Conservation (phyloP, 2,888 invertebrate genomes). For the Idaea aversata region DNA sequence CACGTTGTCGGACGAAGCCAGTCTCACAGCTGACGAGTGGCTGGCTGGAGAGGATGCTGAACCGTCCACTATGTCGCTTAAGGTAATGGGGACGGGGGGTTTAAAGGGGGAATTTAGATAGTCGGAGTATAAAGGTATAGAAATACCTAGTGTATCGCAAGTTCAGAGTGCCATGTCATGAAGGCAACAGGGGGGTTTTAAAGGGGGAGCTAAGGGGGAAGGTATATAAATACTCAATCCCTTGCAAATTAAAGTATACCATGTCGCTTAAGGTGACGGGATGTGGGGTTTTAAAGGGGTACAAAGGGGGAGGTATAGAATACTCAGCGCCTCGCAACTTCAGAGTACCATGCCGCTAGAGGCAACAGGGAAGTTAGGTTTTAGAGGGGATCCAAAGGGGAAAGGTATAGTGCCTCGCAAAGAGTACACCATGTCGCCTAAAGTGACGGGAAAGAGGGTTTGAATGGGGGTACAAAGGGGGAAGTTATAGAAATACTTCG, state of each 20-base stretch:
- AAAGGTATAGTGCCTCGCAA: no score
- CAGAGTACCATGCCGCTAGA: no score
- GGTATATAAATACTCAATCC: background rate
- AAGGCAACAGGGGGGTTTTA: background rate
- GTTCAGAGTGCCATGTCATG: background rate
- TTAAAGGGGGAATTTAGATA: background rate
- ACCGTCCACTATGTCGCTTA: slow-evolving; percentile 94
- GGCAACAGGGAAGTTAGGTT: no score
- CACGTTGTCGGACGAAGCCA: slow-evolving; percentile 94
- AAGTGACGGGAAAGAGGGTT: no score
- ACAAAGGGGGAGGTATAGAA: background rate
- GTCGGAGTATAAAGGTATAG: background rate
- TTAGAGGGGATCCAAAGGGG: no score
- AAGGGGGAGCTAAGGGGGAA: background rate
- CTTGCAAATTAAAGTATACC: background rate
- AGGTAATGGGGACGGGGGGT: slow-evolving; percentile 78
- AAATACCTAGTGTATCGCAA: no score
- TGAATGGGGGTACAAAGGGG: no score
- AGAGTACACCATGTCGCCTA: no score
- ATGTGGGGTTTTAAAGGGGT: slow-evolving; percentile 10
- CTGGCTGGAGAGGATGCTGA: slow-evolving; percentile 93
- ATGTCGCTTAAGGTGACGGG: background rate
- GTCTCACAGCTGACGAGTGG: slow-evolving; percentile 96
- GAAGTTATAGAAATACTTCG: no score
- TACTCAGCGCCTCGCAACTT: no score